Evolutionary conservation across 2,113 vertebrate genomes (phyloP).

Genomic region (Thamnophis sirtalis): DNA sequence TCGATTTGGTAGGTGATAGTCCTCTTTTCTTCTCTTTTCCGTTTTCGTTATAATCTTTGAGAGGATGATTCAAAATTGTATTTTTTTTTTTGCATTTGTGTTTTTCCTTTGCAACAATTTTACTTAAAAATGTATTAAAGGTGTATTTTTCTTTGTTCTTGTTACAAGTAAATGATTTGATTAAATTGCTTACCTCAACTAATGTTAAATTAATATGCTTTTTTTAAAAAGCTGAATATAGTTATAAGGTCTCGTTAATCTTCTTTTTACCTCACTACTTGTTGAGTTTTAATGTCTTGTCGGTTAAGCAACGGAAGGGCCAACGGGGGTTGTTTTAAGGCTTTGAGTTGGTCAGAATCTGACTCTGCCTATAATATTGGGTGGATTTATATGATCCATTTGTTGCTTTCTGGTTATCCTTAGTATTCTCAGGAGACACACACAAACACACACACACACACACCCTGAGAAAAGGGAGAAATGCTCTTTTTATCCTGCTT

Average conservation of each 20-base stretch:
- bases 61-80: not conserved
- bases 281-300: not conserved
- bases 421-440: not conserved
- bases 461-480: not conserved
- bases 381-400: not conserved
- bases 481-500: not conserved
- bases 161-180: not conserved
- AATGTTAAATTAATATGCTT: not conserved
- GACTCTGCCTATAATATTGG: not conserved
- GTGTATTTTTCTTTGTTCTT: not conserved
- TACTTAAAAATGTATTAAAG: not conserved
- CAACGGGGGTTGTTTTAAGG: not conserved
- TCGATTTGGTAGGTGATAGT: not conserved
- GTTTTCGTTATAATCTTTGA: not conserved
- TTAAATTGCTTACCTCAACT: not conserved
- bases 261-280: not conserved
- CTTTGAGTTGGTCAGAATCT: not conserved
- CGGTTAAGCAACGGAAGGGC: not conserved
- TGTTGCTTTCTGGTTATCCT: not conserved
- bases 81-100: not conserved
- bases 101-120: not conserved
- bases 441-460: accelerated
- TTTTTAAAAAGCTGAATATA: not conserved
- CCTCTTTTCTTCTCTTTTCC: not conserved
- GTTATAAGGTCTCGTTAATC: not conserved